A percentile compares a stretch with the other conserved stretches of the same genome.
Conservation (phyloP, 2,888 invertebrate genomes). For the Mongoloraphidia duomilia region DNA sequence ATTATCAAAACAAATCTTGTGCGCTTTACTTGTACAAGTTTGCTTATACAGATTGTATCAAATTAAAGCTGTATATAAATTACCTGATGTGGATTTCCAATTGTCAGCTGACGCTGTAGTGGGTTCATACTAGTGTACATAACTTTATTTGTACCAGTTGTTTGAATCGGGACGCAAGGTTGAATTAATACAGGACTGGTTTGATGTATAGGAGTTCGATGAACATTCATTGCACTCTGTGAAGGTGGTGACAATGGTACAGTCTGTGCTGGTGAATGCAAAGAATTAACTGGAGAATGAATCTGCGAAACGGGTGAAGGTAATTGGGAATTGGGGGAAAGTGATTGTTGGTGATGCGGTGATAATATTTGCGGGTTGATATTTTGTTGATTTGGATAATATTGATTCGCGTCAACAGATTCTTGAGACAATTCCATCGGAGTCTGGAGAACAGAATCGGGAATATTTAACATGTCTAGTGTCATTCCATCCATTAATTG, state of each 20-base stretch:
- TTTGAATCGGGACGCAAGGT: too few species aligned
- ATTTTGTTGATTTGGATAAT: neutral
- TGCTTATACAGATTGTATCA: too few species aligned
- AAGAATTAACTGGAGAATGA: constrained; percentile 4
- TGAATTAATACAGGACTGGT: too few species aligned
- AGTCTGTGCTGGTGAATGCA: constrained; percentile 2
- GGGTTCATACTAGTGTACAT: too few species aligned
- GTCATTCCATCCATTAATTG: constrained; percentile 32
- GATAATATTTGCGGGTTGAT: neutral
- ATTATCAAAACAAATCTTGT: too few species aligned
- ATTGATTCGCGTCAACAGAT: constrained; percentile 3
- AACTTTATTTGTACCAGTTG: too few species aligned
- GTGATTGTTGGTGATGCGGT: constrained; percentile 2
- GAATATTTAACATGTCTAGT: constrained; percentile 31
- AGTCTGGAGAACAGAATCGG: constrained; percentile 11
- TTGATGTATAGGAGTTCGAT: too few species aligned
- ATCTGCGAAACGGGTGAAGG: constrained; percentile 8
- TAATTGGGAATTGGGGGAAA: constrained; percentile 6
- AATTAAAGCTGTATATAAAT: too few species aligned
- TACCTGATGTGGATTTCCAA: too few species aligned
- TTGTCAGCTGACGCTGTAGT: too few species aligned
- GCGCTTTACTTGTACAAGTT: too few species aligned
- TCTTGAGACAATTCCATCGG: constrained; percentile 14
- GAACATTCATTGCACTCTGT: neutral
- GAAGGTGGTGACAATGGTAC: constrained; percentile 4